These are phyloP conservation scores for Stenodema calcarata DNA, from an alignment of 2,888 invertebrate species.

Conservation along the genomic window DNA sequence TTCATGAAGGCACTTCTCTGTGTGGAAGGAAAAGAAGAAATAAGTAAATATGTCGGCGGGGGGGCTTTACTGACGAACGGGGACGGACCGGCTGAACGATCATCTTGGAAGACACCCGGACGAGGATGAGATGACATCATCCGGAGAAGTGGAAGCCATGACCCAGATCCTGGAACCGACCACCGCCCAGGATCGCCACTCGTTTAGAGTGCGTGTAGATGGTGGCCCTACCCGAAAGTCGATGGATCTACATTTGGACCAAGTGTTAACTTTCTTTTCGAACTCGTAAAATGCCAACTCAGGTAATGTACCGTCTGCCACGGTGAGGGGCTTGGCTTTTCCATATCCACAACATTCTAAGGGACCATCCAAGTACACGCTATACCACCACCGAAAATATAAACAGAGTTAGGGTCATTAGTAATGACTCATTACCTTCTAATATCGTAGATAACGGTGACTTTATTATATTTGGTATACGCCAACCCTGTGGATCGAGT, in stretches of 20 bases:
- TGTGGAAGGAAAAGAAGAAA: neutral
- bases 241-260: neutral
- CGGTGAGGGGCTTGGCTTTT: no score
- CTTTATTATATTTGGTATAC: no score
- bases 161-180: conserved; percentile 40
- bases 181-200: conserved; percentile 15
- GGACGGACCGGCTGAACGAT: conserved; percentile 5
- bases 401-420: no score
- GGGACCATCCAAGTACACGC: no score
- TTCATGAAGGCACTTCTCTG: conserved; percentile 9
- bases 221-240: neutral
- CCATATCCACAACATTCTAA: no score
- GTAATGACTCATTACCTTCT: no score
- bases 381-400: no score
- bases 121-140: conserved; percentile 40
- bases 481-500: no score
- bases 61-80: neutral
- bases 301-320: no score
- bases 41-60: neutral
- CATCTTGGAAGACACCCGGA: conserved; percentile 46
- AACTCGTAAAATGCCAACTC: no score
- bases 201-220: neutral
- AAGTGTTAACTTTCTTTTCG: neutral
- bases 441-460: no score
- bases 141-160: conserved; percentile 43